phyloP scores from a whole-genome alignment of 30 jellyfish, hydroid and myxozoan species.

The Chrysaora quinquecirrha region DNA sequence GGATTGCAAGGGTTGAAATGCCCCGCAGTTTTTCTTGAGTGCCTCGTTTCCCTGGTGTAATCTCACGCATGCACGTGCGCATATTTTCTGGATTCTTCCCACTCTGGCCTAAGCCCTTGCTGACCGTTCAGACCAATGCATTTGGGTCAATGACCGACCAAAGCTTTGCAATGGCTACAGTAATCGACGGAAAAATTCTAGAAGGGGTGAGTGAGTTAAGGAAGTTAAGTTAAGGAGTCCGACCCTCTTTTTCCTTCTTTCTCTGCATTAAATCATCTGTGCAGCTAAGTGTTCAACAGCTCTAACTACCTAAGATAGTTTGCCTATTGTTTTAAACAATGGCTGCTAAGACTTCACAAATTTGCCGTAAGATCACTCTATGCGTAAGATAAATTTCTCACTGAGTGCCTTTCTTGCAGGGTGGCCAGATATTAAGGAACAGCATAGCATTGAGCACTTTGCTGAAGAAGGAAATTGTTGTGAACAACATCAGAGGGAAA shows the following conservation, averaged over 20 bases:
- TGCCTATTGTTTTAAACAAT: background rate
- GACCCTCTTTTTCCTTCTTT: no score
- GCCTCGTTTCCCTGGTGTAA: no score
- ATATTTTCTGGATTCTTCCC: no score
- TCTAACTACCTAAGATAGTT: background rate
- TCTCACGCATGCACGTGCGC: no score
- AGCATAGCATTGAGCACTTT: constrained; percentile 62
- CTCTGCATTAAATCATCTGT: background rate
- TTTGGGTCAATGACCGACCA: no score
- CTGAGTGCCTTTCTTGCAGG: no score
- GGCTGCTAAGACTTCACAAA: background rate
- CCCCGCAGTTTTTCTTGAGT: no score
- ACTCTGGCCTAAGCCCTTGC: no score
- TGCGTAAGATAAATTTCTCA: background rate
- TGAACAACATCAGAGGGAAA: constrained; percentile 61
- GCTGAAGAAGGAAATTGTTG: constrained; percentile 16
- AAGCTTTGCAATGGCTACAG: constrained; percentile 11
- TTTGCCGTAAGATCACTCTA: background rate
- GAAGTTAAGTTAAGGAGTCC: background rate
- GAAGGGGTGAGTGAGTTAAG: constrained; percentile 31
- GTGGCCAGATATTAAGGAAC: constrained; percentile 82
- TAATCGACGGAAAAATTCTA: constrained; percentile 19
- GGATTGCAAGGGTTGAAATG: no score
- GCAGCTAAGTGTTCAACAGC: background rate
- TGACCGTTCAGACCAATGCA: no score